A percentile compares a stretch with the other conserved stretches of the same genome.
These are phyloP conservation scores for Cataglyphis hispanica DNA, from an alignment of 1,140 invertebrate genomes.

Conservation along the genomic window DNA sequence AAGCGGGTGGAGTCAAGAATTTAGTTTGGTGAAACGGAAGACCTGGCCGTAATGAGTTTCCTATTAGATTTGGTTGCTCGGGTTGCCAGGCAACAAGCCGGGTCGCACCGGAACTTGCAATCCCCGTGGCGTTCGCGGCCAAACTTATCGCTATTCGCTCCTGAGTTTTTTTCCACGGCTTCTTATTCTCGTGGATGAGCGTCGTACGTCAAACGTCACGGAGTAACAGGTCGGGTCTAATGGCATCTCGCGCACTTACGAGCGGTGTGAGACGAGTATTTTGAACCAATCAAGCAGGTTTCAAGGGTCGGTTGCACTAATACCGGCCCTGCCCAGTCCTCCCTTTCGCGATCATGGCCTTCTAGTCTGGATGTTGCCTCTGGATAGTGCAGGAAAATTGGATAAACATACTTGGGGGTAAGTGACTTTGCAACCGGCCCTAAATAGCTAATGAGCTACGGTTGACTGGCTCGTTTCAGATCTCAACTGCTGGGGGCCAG, in stretches of 20 bases:
- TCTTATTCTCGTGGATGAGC: background rate
- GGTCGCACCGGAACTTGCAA: slow-evolving; percentile 76
- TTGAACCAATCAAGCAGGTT: slow-evolving; percentile 9
- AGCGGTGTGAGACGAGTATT: background rate
- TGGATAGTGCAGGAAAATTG: slow-evolving; percentile 39
- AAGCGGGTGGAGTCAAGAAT: slow-evolving; percentile 77
- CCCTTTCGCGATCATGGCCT: background rate
- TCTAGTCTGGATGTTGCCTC: background rate
- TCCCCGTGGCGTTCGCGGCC: slow-evolving; percentile 70
- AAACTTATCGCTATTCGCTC: slow-evolving; percentile 25
- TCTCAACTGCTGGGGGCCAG: slow-evolving; percentile 46
- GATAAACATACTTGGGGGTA: slow-evolving; percentile 57
- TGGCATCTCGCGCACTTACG: background rate
- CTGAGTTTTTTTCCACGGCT: slow-evolving; percentile 34
- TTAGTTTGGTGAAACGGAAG: slow-evolving; percentile 82
- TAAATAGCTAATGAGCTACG: slow-evolving; percentile 64
- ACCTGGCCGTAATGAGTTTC: slow-evolving; percentile 84
- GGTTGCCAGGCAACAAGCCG: slow-evolving; percentile 79
- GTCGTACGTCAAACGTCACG: slow-evolving; percentile 45
- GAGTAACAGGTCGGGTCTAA: slow-evolving; percentile 39
- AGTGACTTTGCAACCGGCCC: slow-evolving; percentile 55
- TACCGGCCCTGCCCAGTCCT: background rate
- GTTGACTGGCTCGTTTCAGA: slow-evolving; percentile 58
- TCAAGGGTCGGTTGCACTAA: slow-evolving; percentile 4
- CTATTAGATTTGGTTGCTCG: slow-evolving; percentile 84